phyloP scores from a whole-genome alignment of 35 echinoderm and acorn worm species.

The Chiridota heheva region DNA sequence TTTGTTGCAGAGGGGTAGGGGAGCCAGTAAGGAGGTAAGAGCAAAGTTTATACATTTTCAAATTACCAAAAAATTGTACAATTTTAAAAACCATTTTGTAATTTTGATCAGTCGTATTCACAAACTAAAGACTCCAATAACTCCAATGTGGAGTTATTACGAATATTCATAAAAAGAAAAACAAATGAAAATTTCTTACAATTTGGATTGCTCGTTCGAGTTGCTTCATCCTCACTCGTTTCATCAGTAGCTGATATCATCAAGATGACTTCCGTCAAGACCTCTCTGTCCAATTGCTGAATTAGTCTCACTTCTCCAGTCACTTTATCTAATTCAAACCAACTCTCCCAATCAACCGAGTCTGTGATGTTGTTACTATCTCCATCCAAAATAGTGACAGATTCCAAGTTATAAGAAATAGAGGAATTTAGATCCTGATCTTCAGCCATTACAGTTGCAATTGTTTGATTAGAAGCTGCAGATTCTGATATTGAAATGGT shows the following conservation, averaged over 20 bases:
- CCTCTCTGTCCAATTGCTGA: slow-evolving; percentile 47
- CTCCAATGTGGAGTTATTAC: neutral
- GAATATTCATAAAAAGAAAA: neutral
- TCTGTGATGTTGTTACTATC: slow-evolving; percentile 15
- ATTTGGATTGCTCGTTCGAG: slow-evolving; percentile 31
- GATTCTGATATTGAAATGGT: slow-evolving; percentile 62
- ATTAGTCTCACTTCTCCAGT: slow-evolving; percentile 51
- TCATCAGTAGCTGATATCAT: slow-evolving; percentile 38
- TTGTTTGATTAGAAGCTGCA: neutral
- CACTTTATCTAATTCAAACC: slow-evolving; percentile 21
- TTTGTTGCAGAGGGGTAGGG: no score
- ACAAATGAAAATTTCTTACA: no score
- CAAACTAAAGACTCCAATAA: no score
- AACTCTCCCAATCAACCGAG: neutral
- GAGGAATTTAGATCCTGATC: slow-evolving; percentile 58
- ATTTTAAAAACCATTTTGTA: neutral
- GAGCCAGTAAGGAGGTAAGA: slow-evolving; percentile 18
- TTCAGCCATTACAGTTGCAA: slow-evolving; percentile 51
- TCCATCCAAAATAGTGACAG: neutral
- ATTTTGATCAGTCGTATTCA: no score
- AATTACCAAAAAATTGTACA: neutral
- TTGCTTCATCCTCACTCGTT: neutral
- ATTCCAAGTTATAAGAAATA: slow-evolving; percentile 12
- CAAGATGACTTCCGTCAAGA: slow-evolving; percentile 1
- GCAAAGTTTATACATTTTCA: neutral